These are phyloP conservation scores for Spheniscus humboldti DNA, from an alignment of 2,797 vertebrate genomes.

Conservation along the genomic window DNA sequence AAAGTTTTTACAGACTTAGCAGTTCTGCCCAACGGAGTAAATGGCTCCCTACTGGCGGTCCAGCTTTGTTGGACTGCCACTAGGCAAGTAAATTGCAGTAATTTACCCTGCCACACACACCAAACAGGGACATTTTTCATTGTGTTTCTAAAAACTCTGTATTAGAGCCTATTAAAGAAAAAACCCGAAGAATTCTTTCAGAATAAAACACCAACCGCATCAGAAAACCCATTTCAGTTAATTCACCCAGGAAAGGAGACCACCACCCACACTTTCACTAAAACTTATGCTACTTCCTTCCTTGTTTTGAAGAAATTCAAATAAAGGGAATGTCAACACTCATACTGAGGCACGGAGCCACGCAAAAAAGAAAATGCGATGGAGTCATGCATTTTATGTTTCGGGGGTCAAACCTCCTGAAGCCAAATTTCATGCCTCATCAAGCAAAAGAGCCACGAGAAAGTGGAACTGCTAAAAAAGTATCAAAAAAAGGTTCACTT, in stretches of 20 bases:
- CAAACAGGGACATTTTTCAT: neutral
- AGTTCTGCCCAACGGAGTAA: neutral
- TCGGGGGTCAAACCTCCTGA: neutral
- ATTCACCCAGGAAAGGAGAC: neutral
- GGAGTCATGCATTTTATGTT: neutral
- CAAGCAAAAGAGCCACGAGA: neutral
- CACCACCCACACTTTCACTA: neutral
- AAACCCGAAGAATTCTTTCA: neutral
- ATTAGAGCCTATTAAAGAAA: neutral
- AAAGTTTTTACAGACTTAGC: neutral
- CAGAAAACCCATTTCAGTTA: neutral
- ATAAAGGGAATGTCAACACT: neutral
- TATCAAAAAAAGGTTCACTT: neutral
- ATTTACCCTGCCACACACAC: neutral
- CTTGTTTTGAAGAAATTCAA: neutral
- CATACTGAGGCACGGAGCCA: neutral
- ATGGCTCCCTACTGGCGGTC: fast-evolving
- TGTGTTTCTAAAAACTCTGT: neutral
- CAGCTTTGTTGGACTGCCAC: neutral
- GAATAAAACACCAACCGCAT: neutral
- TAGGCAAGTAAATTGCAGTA: neutral
- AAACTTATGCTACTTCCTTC: neutral
- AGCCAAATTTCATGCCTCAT: neutral
- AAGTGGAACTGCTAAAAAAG: neutral
- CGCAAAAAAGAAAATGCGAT: neutral